A percentile compares a stretch with the other conserved stretches of the same genome.
These are phyloP conservation scores for Tipula confusa DNA, from an alignment of 2,888 invertebrate genomes.

Conservation along the genomic window DNA sequence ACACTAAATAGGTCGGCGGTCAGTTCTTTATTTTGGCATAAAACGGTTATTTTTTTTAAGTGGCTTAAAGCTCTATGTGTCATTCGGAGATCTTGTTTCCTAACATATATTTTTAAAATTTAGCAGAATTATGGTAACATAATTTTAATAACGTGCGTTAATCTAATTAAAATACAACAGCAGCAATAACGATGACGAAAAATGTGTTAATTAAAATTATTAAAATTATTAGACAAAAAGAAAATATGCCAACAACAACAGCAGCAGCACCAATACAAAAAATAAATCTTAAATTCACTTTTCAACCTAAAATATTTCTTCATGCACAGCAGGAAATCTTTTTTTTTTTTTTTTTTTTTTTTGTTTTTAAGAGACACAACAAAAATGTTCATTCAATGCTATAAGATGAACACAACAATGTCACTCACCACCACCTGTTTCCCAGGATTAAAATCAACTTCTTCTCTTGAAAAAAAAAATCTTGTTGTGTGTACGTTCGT, in stretches of 20 bases:
- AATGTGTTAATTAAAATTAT: conserved; percentile 3
- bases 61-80: no score
- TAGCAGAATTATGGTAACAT: no score
- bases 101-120: no score
- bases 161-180: background rate
- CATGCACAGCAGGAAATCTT: background rate
- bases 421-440: conserved; percentile 25
- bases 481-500: background rate
- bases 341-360: no score
- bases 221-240: conserved; percentile 9
- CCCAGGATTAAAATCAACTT: conserved; percentile 25
- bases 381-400: background rate
- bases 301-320: background rate
- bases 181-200: background rate
- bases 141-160: no score
- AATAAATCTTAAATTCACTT: background rate
- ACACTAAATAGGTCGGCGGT: no score
- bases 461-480: background rate
- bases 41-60: no score
- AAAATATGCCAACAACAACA: background rate
- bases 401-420: conserved; percentile 14
- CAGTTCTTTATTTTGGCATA: no score
- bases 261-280: no score
- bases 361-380: background rate
- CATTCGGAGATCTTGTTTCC: no score